Evolutionary conservation across 2,888 invertebrate genomes (phyloP).

Genomic region (Eudemis profundana): DNA sequence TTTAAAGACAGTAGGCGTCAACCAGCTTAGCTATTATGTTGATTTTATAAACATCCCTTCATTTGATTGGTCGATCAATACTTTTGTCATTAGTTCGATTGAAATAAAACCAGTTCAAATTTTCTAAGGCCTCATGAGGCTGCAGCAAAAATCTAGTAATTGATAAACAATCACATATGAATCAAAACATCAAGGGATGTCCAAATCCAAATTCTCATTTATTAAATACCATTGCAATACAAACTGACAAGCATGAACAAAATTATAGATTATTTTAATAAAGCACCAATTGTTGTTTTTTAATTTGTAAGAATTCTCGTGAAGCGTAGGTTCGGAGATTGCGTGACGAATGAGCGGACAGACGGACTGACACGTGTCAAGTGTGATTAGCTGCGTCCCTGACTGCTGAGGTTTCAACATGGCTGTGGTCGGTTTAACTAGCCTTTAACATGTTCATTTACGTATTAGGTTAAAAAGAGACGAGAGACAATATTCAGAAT

Average conservation of each 20-base stretch:
- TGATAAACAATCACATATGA: too few species aligned
- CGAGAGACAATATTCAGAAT: not conserved
- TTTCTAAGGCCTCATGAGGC: too few species aligned
- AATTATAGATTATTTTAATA: slow-evolving; percentile 29
- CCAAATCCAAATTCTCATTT: slow-evolving; percentile 4
- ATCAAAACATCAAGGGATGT: not conserved
- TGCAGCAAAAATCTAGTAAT: too few species aligned
- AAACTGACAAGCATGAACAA: slow-evolving; percentile 35
- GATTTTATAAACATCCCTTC: too few species aligned
- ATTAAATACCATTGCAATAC: slow-evolving; percentile 19
- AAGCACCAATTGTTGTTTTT: slow-evolving; percentile 31
- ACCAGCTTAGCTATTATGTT: too few species aligned
- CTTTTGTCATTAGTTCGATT: too few species aligned
- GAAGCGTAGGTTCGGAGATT: slow-evolving; percentile 21
- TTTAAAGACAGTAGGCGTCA: too few species aligned
- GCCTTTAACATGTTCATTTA: not conserved
- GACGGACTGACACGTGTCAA: slow-evolving; percentile 35
- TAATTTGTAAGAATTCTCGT: slow-evolving; percentile 24
- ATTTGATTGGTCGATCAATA: too few species aligned
- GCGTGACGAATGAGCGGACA: slow-evolving; percentile 42
- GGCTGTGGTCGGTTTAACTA: slow-evolving; percentile 9
- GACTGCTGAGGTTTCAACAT: slow-evolving; percentile 35
- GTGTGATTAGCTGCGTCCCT: slow-evolving; percentile 41
- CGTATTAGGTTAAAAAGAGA: not conserved
- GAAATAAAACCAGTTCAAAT: too few species aligned